Evolutionary conservation across 2,797 vertebrate genomes (phyloP), one percentile per base, ranked within the genome.

Genomic region (Enteromius afrohamiltoni): DNA sequence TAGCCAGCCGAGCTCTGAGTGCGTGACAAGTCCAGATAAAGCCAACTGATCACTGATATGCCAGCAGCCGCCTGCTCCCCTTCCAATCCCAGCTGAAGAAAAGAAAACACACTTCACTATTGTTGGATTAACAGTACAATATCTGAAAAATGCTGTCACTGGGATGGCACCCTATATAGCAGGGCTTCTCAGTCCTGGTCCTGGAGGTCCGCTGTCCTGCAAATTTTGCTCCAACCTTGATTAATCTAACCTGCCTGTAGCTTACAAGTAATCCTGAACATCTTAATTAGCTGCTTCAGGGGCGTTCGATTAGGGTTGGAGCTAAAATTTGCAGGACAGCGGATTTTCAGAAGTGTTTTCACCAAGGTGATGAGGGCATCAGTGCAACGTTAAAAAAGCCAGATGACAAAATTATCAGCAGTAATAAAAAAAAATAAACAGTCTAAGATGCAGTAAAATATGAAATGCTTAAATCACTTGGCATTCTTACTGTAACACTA

Each of bases 1-100:
- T 88, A 92, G 85, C 88, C 88, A 92, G 77, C 64, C 81, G 77
- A 88, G 87, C 86, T 87, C 82, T 47, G 87, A 85, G 87, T 92
- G 86, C 55, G 77, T 90, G 92, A 93, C 90, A 92, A 93, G 88
- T 88, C 83, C 79, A 90, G 88, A 92, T 90, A 86, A 86, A 79
- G 86, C 86, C 86, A 89, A 86, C 87, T 89, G 89, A 26, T 69
- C 92, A 85, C 89, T 83, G 87, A 93, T 89, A 91, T 0, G 42
- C 21, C 75, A 84, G 79, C 40, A 73, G 78, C 47, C 71, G 11
- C 47, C 74, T 76, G 45, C 37, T 10, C 64, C 53, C 3, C 77
- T 31, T 16, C n/a, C 71, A 75, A 42, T 14, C 26, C 53, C 47
- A 82, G 70, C 8, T 79, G 78, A 85, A 86, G 53, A 75, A 80